These are phyloP conservation scores for Scelioninae gen. 2 DNA, from an alignment of 2,888 invertebrate genomes.

Conservation along the genomic window DNA sequence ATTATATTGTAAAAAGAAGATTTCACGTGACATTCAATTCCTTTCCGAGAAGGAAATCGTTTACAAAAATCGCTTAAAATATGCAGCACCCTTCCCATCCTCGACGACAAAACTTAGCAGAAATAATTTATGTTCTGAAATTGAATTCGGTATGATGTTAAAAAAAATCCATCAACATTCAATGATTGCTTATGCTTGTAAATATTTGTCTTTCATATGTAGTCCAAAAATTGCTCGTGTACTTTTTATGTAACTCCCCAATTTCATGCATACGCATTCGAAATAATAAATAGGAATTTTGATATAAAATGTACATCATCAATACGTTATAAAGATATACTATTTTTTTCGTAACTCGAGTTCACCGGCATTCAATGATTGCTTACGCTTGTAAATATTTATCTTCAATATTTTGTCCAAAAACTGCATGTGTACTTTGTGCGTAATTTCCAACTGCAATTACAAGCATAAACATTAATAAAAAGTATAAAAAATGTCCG, in stretches of 20 bases:
- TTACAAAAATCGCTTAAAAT: no score
- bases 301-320: slow-evolving; percentile 14
- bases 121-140: slow-evolving; percentile 13
- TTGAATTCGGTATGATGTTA: slow-evolving; percentile 27
- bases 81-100: no score
- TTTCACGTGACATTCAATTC: no score
- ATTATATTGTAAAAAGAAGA: no score
- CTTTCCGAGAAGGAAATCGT: no score
- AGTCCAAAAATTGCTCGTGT: no score
- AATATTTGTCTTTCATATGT: slow-evolving; percentile 2
- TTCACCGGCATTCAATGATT: background rate
- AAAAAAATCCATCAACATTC: background rate
- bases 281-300: slow-evolving; percentile 36
- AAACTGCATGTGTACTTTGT: no score
- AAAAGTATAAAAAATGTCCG: no score
- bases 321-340: slow-evolving; percentile 17
- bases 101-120: slow-evolving; percentile 23
- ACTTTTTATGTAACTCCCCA: no score
- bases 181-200: background rate
- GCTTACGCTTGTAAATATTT: background rate
- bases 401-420: background rate
- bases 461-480: no score
- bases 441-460: no score
- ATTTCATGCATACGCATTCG: no score
- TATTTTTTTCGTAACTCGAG: background rate